A percentile compares a stretch with the other conserved stretches of the same genome.
phyloP scores from a whole-genome alignment of 1,140 invertebrate genomes.

The Eurosta solidaginis region DNA sequence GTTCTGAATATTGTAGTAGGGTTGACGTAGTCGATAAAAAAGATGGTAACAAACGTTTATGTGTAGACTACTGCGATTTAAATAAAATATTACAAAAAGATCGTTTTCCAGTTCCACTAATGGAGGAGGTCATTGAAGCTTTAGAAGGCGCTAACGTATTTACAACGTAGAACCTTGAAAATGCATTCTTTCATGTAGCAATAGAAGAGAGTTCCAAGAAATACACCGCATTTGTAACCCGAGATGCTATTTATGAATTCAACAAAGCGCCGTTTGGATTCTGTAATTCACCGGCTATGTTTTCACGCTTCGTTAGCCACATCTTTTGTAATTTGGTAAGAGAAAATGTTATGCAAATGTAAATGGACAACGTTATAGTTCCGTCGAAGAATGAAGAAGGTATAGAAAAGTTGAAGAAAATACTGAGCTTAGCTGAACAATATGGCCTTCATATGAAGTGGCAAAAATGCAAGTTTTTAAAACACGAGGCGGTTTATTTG shows the following conservation, averaged over 20 bases:
- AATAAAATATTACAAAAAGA: constrained; percentile 15
- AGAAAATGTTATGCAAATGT: constrained; percentile 32
- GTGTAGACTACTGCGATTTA: too few relatives aligned
- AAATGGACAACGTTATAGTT: constrained; percentile 40
- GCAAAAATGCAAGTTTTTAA: constrained; percentile 32
- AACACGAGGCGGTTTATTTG: constrained; percentile 37
- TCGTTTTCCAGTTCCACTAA: too few relatives aligned
- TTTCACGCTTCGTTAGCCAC: neutral
- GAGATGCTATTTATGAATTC: constrained; percentile 14
- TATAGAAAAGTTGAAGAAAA: constrained; percentile 28
- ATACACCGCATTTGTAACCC: neutral
- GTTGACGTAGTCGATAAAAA: constrained; percentile 31
- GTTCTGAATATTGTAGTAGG: constrained; percentile 36
- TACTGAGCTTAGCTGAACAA: constrained; percentile 21
- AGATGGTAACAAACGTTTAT: constrained; percentile 32
- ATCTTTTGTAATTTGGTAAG: constrained; percentile 29
- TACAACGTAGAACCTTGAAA: constrained; percentile 43
- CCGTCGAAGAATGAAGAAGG: neutral
- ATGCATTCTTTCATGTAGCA: constrained; percentile 49
- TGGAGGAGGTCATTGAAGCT: constrained; percentile 36
- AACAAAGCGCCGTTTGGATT: too few relatives aligned
- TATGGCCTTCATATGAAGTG: constrained; percentile 33
- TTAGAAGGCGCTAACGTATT: constrained; percentile 37
- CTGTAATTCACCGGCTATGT: neutral
- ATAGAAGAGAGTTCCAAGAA: too few relatives aligned